Base-by-base conservation (phyloP, 2,113 vertebrate genomes). In the Gambusia affinis region DNA sequence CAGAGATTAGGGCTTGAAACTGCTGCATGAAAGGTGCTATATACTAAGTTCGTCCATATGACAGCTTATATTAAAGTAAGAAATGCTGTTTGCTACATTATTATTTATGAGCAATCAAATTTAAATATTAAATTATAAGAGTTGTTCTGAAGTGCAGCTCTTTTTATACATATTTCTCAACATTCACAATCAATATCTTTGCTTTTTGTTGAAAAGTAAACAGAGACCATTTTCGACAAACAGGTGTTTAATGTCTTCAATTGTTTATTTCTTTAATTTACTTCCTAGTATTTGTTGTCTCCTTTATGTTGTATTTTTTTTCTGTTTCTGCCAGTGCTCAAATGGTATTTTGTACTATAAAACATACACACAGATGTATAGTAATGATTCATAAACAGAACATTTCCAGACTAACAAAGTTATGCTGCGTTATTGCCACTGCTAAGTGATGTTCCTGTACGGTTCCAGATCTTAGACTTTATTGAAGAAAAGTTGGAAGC, bases 1-100 rank as follows among this genome's bases (percentile, higher is more conserved):
- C 64, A 63, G 73, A 73, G 77, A 66, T 57, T 71, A 76, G 76
- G 75, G 87, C 35, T 81, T 90, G 90, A 91, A 91, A 79, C 60
- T 76, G 82, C 78, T 77, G 80, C 72, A 83, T 84, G 84, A 73
- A 76, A 79, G 70, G 84, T 62, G 54, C 71, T 72, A 37, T 64
- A 77, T 30, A 70, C 29, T 71, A 42, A 11, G 35, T 42, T 29
- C 33, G 44, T 71, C 69, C n/a, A 71, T 11, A 61, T 28, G 14
- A 60, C 12, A 19, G 44, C 29, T 22, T 35, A n/a, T 29, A 27
- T 17, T 29, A 10, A 47, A 47, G 35, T n/a, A 12, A 42, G 27
- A 8, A n/a, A 24, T 57, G 19, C 24, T 8, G 22, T 57, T 24
- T 57, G 24, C 24, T n/a, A 57, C 51, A 57, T 57, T 57, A 19